Base-by-base conservation (phyloP, 1,140 invertebrate genomes). In the Steinernema feltiae region DNA sequence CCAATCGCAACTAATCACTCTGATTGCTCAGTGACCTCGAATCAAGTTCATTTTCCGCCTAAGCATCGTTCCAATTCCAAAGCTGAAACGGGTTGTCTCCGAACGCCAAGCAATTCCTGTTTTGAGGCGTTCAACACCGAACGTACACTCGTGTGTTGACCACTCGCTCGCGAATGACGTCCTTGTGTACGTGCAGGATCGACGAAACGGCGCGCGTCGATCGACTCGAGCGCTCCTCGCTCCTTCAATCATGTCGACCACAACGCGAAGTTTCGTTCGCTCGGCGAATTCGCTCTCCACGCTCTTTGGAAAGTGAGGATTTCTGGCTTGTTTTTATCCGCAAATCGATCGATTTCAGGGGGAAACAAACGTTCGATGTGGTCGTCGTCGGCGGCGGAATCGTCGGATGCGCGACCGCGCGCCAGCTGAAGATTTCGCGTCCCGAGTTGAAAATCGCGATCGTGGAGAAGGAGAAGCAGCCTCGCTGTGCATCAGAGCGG, bases 371-470 rank as follows among this genome's bases (percentile, higher is more conserved):
- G 53, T 83, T 80, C 70, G 96, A 99, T 88, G 86, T 98, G 53
- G 91, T 93, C 27, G 90, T 99, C 72, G 93, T 99, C 76, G 97
- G 97, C 1, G 96, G 96, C 71, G 97, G 97, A 17, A 98, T 99
- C 81, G 92, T 99, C 63, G 97, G 97, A 15, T 90, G 92, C 70
- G 94, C 95, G 15, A 94, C 94, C 30, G 96, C 95, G 0, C 89
- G 94, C 82, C 93, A 97, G 88, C 89, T 99, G 53, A 83, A 90
- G 18, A 78, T 81, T 29, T 88, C 91, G 70, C 91, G 94, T 88
- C 93, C 93, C 48, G 85, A 90, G 12, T 87, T 98, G 24, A 92
- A 91, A 83, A 90, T 97, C 82, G 92, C 92, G 41, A 88, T 99
- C 15, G 83, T 99, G 31, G 97, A 99, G 88, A 99, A 99, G 88